Conservation (phyloP, 2,797 vertebrate genomes). For the Enteromius afrohamiltoni region DNA sequence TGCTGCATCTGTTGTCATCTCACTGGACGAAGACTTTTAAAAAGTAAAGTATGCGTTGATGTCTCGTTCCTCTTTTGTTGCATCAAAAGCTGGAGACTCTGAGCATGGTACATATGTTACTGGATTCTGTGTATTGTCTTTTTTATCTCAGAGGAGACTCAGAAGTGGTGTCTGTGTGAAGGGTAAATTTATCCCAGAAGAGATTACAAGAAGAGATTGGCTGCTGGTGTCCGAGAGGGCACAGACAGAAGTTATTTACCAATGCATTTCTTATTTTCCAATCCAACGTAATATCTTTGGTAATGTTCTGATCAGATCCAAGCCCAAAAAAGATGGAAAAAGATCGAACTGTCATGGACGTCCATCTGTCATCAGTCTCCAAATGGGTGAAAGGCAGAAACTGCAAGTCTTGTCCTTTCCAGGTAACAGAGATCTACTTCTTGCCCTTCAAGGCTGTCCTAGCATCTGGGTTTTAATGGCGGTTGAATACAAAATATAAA, state of each 20-base stretch:
- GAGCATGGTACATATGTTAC: neutral
- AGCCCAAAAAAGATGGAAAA: too few species aligned
- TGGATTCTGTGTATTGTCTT: neutral
- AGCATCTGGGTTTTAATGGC: neutral
- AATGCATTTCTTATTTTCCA: neutral
- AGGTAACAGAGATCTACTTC: neutral
- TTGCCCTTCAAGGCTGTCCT: neutral
- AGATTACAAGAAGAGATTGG: neutral
- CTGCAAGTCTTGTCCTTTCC: neutral
- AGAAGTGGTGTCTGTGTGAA: neutral
- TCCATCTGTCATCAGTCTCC: neutral
- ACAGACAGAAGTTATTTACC: neutral
- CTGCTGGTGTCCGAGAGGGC: neutral
- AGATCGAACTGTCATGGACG: too few species aligned
- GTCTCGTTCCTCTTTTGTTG: neutral
- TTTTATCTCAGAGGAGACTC: neutral
- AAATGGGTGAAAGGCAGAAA: neutral
- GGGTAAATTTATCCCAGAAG: neutral
- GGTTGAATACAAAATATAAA: neutral
- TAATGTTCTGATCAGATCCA: too few species aligned
- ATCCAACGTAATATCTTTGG: neutral
- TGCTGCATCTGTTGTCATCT: neutral
- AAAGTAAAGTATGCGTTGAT: neutral
- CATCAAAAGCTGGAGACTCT: neutral
- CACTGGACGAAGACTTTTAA: neutral